A percentile compares a stretch with the other conserved stretches of the same genome.
Evolutionary conservation across 64 coral and sea anemone species (phyloP).

Genomic region (Pocillopora damicornis): DNA sequence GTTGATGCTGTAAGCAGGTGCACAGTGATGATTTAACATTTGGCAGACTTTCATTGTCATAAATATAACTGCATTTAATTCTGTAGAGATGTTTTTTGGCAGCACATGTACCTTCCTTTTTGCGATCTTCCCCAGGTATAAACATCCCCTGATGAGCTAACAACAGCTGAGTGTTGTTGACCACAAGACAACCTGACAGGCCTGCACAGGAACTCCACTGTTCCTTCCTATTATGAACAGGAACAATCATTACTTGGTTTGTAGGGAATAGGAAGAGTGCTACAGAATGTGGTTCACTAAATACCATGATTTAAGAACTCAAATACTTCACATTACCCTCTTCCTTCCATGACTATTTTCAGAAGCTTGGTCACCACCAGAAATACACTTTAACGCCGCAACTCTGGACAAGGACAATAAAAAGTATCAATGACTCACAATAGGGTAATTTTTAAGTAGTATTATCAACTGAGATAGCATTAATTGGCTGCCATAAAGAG

Average conservation of each 20-base stretch:
- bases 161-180: conserved; percentile 90
- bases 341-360: conserved; percentile 8
- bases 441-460: too few relatives aligned
- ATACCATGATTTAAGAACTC: not conserved
- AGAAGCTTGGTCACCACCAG: conserved; percentile 10
- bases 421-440: too few relatives aligned
- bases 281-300: not conserved
- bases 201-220: conserved; percentile 55
- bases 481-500: too few relatives aligned
- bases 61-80: not conserved
- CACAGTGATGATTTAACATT: too few relatives aligned
- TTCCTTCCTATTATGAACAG: conserved; percentile 44
- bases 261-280: not conserved
- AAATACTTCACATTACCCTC: not conserved
- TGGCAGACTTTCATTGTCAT: too few relatives aligned
- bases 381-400: conserved; percentile 12
- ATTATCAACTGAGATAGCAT: too few relatives aligned
- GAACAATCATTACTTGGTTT: not conserved
- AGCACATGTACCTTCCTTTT: conserved; percentile 72
- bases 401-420: conserved; percentile 27
- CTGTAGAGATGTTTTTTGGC: not conserved
- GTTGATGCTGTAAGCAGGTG: too few relatives aligned
- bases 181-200: conserved; percentile 81
- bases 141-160: conserved; percentile 81
- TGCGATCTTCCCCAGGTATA: conserved; percentile 94